These are phyloP conservation scores for Pristiophorus japonicus DNA, from an alignment of 2,113 vertebrate species.

Conservation along the genomic window DNA sequence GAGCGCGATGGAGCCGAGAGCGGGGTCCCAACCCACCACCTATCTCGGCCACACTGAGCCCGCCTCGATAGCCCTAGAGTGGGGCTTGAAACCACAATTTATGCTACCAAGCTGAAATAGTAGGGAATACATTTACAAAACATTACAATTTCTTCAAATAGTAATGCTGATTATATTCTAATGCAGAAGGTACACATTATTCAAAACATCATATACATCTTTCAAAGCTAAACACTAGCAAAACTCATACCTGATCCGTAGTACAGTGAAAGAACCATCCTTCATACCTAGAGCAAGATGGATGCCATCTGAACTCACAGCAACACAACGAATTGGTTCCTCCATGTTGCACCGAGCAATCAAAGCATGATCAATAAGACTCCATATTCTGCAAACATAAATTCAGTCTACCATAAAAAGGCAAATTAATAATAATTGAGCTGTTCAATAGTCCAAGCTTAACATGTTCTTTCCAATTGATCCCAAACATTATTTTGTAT, in stretches of 20 bases:
- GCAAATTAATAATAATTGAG: neutral
- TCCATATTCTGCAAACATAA: constrained; percentile 78
- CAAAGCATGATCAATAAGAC: constrained; percentile 89
- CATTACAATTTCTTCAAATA: no score
- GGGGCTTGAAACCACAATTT: no score
- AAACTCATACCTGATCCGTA: constrained; percentile 78
- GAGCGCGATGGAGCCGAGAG: no score
- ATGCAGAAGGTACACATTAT: neutral
- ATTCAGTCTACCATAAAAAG: neutral
- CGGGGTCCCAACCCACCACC: no score
- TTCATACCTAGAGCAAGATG: constrained; percentile 96
- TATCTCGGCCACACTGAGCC: no score
- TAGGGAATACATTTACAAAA: no score
- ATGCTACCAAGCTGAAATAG: no score
- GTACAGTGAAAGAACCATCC: constrained; percentile 93
- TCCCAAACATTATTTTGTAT: neutral
- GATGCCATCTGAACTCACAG: constrained; percentile 87
- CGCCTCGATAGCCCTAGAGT: no score
- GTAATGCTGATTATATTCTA: no score
- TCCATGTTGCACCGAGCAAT: constrained; percentile 98
- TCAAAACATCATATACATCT: neutral
- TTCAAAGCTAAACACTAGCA: neutral
- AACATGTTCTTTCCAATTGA: neutral
- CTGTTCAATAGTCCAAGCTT: neutral
- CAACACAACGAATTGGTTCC: constrained; percentile 90